Percentiles rank a stretch among this genome's conserved stretches.
These are phyloP conservation scores for Elysia chlorotica DNA, from an alignment of 1,140 invertebrate genomes.

Conservation along the genomic window DNA sequence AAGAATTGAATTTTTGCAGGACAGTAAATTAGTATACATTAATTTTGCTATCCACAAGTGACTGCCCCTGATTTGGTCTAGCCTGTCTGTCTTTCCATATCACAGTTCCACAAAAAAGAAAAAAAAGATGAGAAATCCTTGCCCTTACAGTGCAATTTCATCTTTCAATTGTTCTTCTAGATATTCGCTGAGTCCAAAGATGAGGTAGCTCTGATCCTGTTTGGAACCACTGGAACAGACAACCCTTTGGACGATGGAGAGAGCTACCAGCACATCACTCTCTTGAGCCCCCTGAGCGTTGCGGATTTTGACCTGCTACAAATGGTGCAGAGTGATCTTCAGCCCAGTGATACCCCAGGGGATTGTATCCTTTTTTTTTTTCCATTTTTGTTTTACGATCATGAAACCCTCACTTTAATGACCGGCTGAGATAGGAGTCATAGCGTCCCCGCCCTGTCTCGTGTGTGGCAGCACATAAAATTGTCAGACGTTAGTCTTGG, in stretches of 20 bases:
- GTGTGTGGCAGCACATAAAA: no score
- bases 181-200: constrained; percentile 66
- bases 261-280: constrained; percentile 61
- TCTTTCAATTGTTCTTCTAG: constrained; percentile 37
- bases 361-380: constrained; percentile 65
- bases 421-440: no score
- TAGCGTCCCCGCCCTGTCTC: no score
- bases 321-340: constrained; percentile 59
- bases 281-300: constrained; percentile 52
- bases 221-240: constrained; percentile 63
- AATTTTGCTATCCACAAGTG: not conserved
- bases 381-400: no score
- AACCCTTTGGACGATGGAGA: constrained; percentile 61
- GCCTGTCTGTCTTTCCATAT: not conserved
- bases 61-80: not conserved
- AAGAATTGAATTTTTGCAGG: not conserved
- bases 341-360: constrained; percentile 48
- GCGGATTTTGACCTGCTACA: constrained; percentile 63
- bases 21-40: not conserved
- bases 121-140: not conserved
- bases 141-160: not conserved
- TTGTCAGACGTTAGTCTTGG: no score
- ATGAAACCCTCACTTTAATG: no score
- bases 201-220: constrained; percentile 63
- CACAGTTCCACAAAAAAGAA: not conserved